Evolutionary conservation across 2,888 invertebrate genomes (phyloP).

Genomic region (Allygus modestus): DNA sequence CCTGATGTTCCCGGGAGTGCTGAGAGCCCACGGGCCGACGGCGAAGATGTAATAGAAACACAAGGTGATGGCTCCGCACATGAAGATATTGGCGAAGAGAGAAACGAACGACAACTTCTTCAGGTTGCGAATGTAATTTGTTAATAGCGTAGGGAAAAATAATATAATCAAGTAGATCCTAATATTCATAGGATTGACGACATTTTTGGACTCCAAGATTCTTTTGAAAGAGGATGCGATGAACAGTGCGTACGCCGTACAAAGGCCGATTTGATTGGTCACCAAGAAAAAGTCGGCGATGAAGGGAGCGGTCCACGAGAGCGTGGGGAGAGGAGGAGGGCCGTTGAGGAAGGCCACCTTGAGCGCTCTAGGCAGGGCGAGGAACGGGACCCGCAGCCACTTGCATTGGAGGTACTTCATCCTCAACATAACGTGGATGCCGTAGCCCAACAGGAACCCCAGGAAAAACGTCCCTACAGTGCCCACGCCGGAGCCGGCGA

Average conservation of each 20-base stretch:
- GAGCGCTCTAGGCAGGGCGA: background rate
- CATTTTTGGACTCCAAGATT: background rate
- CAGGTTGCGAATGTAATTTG: conserved; percentile 9
- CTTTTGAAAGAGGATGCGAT: background rate
- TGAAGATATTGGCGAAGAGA: background rate
- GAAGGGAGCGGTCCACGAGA: background rate
- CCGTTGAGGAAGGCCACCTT: conserved; percentile 16
- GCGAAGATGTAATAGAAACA: conserved; percentile 11
- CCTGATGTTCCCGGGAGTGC: too few species aligned
- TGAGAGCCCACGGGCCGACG: background rate
- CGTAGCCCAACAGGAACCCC: background rate
- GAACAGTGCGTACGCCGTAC: conserved; percentile 12
- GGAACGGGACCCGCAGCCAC: background rate
- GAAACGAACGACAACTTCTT: conserved; percentile 7
- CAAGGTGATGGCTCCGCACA: background rate
- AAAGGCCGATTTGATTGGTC: conserved; percentile 2
- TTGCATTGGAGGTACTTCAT: conserved; percentile 30
- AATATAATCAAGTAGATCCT: background rate
- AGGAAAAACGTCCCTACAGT: background rate
- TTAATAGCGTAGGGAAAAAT: background rate
- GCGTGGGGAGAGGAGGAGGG: background rate
- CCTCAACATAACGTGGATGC: background rate
- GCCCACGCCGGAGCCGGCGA: background rate
- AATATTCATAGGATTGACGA: background rate
- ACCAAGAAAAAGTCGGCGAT: conserved; percentile 18